phyloP scores from a whole-genome alignment of 2,888 invertebrate species.

The Bombylius major region DNA sequence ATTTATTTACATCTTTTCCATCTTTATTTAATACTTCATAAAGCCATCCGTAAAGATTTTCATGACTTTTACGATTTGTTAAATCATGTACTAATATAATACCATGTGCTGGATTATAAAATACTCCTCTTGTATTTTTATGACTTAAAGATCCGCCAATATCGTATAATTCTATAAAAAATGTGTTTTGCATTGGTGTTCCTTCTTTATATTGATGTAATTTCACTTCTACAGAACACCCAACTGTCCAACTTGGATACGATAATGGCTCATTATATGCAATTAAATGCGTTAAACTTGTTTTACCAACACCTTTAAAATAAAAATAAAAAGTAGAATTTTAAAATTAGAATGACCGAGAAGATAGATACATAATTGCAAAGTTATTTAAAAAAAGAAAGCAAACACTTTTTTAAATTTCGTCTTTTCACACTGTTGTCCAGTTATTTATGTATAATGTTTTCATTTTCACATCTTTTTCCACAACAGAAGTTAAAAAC shows the following conservation, averaged over 20 bases:
- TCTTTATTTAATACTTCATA: slow-evolving; percentile 77
- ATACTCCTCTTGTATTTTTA: slow-evolving; percentile 82
- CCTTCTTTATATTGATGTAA: slow-evolving; percentile 91
- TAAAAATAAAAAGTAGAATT: not conserved
- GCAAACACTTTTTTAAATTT: no score
- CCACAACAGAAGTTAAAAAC: no score
- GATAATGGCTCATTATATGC: slow-evolving; percentile 74
- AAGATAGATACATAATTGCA: no score
- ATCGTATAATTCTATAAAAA: slow-evolving; percentile 94
- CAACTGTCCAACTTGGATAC: slow-evolving; percentile 91
- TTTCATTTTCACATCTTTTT: no score
- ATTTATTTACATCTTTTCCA: slow-evolving; percentile 33
- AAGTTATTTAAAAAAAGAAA: not conserved
- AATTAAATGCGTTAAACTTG: slow-evolving; percentile 83
- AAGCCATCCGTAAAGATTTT: slow-evolving; percentile 87
- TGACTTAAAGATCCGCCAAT: slow-evolving; percentile 92
- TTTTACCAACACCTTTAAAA: slow-evolving; percentile 84
- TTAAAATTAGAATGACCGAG: not conserved
- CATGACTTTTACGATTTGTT: slow-evolving; percentile 90
- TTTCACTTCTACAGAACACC: slow-evolving; percentile 91
- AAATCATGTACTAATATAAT: slow-evolving; percentile 94
- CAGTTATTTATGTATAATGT: no score
- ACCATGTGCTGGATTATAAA: slow-evolving; percentile 90
- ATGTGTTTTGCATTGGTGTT: slow-evolving; percentile 78
- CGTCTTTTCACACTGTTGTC: no score